These are phyloP conservation scores for Indicator indicator DNA, from an alignment of 2,113 vertebrate species.

Conservation along the genomic window DNA sequence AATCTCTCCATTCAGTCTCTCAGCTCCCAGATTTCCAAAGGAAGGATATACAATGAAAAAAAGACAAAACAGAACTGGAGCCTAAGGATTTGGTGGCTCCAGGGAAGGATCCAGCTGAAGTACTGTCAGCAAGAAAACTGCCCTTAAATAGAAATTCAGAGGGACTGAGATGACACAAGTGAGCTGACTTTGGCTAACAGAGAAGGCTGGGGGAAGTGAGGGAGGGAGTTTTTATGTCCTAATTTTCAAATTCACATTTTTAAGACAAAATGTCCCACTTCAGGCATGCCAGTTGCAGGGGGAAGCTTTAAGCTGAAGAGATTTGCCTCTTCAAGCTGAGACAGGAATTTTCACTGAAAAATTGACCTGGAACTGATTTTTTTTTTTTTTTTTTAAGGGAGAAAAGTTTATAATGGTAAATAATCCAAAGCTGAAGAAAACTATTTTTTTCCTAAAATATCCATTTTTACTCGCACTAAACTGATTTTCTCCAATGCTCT, in stretches of 20 bases:
- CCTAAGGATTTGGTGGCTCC: neutral
- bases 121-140: neutral
- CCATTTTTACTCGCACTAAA: constrained; percentile 38
- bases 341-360: constrained; percentile 37
- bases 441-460: neutral
- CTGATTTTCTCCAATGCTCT: constrained; percentile 9
- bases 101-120: neutral
- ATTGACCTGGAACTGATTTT: constrained; percentile 28
- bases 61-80: neutral
- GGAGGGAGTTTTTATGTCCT: neutral
- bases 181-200: neutral
- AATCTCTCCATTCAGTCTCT: neutral
- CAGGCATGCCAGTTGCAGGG: neutral
- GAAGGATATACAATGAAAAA: neutral
- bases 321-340: constrained; percentile 27
- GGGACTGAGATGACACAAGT: neutral
- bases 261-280: neutral
- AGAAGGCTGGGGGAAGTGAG: neutral
- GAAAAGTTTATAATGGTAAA: constrained; percentile 27
- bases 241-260: neutral
- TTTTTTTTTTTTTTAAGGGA: neutral
- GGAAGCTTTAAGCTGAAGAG: neutral
- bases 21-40: neutral
- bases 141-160: neutral
- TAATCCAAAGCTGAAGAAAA: constrained; percentile 48